These are phyloP conservation scores for Geopemphigus sp. DNA, from an alignment of 1,140 invertebrate species.

Conservation along the genomic window DNA sequence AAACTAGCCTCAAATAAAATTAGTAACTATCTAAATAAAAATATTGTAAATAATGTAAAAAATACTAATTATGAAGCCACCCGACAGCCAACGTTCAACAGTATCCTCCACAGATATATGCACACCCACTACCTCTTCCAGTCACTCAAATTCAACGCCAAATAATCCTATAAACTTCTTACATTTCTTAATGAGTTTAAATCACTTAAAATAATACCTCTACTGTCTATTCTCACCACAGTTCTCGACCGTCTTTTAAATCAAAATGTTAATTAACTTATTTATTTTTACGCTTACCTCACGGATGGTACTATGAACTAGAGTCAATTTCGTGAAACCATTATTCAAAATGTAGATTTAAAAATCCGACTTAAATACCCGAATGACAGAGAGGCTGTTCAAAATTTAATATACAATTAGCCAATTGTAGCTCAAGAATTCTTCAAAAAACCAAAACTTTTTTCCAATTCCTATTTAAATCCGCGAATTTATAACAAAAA, in stretches of 20 bases:
- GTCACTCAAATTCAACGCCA: not conserved
- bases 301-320: conserved; percentile 6
- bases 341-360: conserved; percentile 16
- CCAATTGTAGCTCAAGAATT: not conserved
- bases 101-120: not conserved
- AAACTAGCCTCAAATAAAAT: not conserved
- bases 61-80: conserved; percentile 10
- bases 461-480: not conserved
- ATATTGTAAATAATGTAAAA: not conserved
- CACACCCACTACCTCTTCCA: not conserved
- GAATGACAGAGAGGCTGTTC: conserved; percentile 25
- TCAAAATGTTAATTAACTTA: conserved; percentile 14
- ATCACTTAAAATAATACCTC: conserved; percentile 14
- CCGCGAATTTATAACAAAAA: no score
- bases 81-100: not conserved
- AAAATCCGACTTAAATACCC: conserved; percentile 20
- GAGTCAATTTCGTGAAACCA: not conserved
- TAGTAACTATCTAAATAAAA: not conserved
- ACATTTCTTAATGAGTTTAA: conserved; percentile 11
- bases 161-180: not conserved
- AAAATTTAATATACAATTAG: conserved; percentile 27
- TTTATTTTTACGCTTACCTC: not conserved
- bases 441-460: not conserved
- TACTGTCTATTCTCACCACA: conserved; percentile 27
- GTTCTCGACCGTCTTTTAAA: conserved; percentile 13